phyloP scores from a whole-genome alignment of 2,888 invertebrate genomes.

The Phaedon cochleariae region DNA sequence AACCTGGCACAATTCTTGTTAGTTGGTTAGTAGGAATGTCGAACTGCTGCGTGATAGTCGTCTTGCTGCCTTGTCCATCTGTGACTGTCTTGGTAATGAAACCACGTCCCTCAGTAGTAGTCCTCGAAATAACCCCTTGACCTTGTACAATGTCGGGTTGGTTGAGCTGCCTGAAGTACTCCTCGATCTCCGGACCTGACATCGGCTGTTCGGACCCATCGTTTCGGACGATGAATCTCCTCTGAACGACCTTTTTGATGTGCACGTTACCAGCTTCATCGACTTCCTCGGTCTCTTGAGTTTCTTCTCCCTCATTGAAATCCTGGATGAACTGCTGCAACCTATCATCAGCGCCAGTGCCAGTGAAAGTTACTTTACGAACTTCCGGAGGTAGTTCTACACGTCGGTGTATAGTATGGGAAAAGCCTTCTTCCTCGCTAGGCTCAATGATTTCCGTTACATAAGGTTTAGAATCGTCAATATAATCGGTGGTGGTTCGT shows the following conservation, averaged over 20 bases:
- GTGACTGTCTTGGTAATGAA: constrained; percentile 49
- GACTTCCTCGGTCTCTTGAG: constrained; percentile 64
- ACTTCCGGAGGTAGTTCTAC: constrained; percentile 65
- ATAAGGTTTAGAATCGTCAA: constrained; percentile 59
- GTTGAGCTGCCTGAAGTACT: constrained; percentile 51
- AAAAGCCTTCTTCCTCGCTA: constrained; percentile 60
- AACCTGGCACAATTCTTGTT: constrained; percentile 51
- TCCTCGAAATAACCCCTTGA: constrained; percentile 48
- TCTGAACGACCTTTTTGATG: constrained; percentile 63
- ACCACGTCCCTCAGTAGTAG: constrained; percentile 42
- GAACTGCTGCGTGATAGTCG: constrained; percentile 56
- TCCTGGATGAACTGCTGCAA: constrained; percentile 64
- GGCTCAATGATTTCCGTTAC: constrained; percentile 65
- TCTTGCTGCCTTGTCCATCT: constrained; percentile 53
- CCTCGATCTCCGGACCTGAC: constrained; percentile 50
- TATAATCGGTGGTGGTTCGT: constrained; percentile 53
- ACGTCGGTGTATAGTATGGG: constrained; percentile 63
- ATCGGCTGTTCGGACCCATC: constrained; percentile 43
- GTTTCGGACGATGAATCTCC: constrained; percentile 60
- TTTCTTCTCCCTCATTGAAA: constrained; percentile 65
- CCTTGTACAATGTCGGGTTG: constrained; percentile 39
- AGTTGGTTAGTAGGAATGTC: constrained; percentile 49
- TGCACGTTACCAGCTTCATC: constrained; percentile 67
- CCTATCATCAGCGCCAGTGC: constrained; percentile 64
- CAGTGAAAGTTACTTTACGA: constrained; percentile 65